phyloP scores from a whole-genome alignment of 1,140 invertebrate species.

The Trypoxylus dichotomus region DNA sequence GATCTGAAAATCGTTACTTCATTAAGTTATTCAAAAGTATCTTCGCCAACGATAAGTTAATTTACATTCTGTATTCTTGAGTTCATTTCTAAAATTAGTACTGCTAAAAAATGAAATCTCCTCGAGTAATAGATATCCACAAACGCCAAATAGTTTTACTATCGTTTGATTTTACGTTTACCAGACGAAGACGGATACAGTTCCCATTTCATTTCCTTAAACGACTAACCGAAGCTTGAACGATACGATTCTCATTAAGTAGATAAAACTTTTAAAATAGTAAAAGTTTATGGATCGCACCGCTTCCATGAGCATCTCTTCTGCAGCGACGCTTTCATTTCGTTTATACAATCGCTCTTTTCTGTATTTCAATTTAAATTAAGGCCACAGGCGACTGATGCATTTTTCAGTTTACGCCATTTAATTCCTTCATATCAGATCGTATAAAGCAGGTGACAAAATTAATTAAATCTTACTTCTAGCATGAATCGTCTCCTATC shows the following conservation, averaged over 20 bases:
- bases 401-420: neutral
- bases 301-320: neutral
- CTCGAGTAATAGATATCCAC: neutral
- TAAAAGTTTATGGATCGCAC: conserved; percentile 6
- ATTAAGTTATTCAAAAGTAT: no score
- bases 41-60: neutral
- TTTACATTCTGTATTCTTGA: neutral
- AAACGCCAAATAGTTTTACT: neutral
- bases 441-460: neutral
- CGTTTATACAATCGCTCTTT: neutral
- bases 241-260: conserved; percentile 20
- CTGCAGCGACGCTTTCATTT: neutral
- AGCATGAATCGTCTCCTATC: no score
- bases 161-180: neutral
- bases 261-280: conserved; percentile 26
- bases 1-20: no score
- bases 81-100: neutral
- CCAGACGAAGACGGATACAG: neutral
- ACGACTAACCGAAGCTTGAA: neutral
- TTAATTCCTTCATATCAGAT: neutral
- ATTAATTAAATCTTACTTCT: neutral
- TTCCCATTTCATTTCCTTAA: neutral
- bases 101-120: neutral
- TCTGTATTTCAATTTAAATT: conserved; percentile 15
- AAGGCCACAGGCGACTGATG: neutral